A percentile compares a stretch with the other conserved stretches of the same genome.
phyloP scores from a whole-genome alignment of 2,888 invertebrate genomes.

The Ernsta delagoae region DNA sequence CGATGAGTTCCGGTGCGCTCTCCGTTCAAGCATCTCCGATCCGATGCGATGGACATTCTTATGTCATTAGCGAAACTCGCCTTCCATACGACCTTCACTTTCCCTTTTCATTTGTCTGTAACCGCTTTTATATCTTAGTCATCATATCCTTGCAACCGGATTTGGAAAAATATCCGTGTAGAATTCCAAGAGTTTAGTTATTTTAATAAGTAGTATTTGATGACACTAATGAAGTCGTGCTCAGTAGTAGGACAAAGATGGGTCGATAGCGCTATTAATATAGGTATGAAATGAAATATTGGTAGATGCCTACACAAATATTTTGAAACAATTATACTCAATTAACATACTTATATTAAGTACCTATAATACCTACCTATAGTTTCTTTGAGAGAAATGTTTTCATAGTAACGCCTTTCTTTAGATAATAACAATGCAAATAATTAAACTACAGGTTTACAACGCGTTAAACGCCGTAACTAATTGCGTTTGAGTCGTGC shows the following conservation, averaged over 20 bases:
- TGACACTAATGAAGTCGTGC: too few species aligned
- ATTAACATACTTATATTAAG: too few species aligned
- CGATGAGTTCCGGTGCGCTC: too few species aligned
- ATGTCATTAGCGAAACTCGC: slow-evolving; percentile 47
- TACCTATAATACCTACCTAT: too few species aligned
- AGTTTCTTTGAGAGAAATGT: too few species aligned
- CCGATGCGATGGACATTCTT: slow-evolving; percentile 15
- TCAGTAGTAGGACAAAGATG: too few species aligned
- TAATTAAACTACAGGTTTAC: slow-evolving; percentile 7
- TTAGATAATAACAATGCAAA: neutral
- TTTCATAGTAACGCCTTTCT: neutral
- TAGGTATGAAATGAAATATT: too few species aligned
- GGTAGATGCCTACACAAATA: too few species aligned
- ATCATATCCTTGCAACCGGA: slow-evolving; percentile 35
- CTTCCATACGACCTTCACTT: slow-evolving; percentile 58
- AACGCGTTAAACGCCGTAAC: slow-evolving; percentile 9
- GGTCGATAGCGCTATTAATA: too few species aligned
- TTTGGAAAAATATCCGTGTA: slow-evolving; percentile 17
- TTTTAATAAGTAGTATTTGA: too few species aligned
- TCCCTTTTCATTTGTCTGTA: slow-evolving; percentile 50
- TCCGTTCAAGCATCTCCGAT: too few species aligned
- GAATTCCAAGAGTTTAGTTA: neutral
- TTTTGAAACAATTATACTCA: too few species aligned
- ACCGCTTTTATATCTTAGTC: slow-evolving; percentile 35
- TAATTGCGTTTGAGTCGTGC: slow-evolving; percentile 2